Evolutionary conservation across 1,140 invertebrate species (phyloP).

Genomic region (Vollenhovia emeryi): DNA sequence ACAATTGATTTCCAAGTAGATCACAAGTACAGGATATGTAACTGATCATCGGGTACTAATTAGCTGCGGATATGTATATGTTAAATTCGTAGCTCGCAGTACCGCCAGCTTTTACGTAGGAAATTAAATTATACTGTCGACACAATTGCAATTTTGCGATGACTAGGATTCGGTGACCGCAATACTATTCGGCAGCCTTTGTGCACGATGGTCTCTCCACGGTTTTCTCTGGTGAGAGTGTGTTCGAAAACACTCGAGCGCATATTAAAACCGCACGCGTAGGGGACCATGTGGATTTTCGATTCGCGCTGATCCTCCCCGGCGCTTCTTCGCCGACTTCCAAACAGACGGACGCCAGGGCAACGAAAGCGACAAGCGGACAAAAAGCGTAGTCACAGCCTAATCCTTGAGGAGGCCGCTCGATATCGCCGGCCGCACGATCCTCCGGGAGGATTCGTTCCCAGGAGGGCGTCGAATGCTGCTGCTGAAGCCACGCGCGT

Average conservation of each 20-base stretch:
- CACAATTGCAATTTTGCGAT: constrained; percentile 29
- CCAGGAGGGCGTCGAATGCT: constrained; percentile 49
- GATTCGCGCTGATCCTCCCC: constrained; percentile 33
- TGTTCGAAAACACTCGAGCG: constrained; percentile 38
- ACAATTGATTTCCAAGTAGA: background rate
- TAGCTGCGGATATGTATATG: background rate
- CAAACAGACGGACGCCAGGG: constrained; percentile 47
- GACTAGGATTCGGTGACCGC: constrained; percentile 45
- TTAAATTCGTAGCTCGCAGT: background rate
- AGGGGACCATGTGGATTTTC: constrained; percentile 54
- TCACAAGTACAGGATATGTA: background rate
- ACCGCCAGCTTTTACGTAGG: background rate
- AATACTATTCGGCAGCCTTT: constrained; percentile 34
- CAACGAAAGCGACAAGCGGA: constrained; percentile 55
- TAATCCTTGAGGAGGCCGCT: constrained; percentile 65
- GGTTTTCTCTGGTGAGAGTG: constrained; percentile 16
- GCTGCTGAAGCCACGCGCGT: constrained; percentile 62
- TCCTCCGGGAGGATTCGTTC: constrained; percentile 61
- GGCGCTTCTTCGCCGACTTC: constrained; percentile 49
- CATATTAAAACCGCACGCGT: constrained; percentile 55
- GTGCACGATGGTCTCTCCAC: constrained; percentile 21
- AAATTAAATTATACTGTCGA: constrained; percentile 28
- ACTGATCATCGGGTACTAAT: background rate
- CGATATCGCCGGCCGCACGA: constrained; percentile 54
- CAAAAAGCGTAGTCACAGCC: constrained; percentile 61